A percentile compares a stretch with the other conserved stretches of the same genome.
Evolutionary conservation across 2,797 vertebrate species (phyloP).

Genomic region (Heliangelus exortis): DNA sequence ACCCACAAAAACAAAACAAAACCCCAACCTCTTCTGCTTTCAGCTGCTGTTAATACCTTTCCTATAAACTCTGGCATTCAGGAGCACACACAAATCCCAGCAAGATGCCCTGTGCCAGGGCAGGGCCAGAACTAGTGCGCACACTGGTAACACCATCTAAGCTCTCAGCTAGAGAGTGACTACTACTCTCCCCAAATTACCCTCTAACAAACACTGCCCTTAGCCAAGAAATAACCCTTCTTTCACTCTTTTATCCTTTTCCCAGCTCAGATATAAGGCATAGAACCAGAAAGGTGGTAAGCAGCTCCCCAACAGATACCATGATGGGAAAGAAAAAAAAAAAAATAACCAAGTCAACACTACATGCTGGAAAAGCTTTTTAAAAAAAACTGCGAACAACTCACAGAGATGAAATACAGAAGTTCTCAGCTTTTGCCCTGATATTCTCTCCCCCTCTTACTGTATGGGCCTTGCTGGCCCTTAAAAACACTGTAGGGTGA

Average conservation of each 20-base stretch:
- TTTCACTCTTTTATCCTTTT: neutral
- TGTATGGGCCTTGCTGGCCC: neutral
- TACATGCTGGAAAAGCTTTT: neutral
- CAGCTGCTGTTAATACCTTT: neutral
- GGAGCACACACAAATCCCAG: neutral
- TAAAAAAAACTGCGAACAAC: neutral
- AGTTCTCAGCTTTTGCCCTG: rapidly evolving
- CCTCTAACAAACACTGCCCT: neutral
- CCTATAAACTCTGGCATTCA: rapidly evolving
- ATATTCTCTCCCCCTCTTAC: rapidly evolving
- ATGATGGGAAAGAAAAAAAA: neutral
- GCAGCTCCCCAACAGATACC: neutral
- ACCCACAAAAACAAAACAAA: too few relatives aligned
- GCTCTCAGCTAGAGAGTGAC: rapidly evolving
- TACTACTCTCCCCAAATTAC: neutral
- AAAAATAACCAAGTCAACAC: neutral
- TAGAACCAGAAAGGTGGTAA: neutral
- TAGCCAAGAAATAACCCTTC: neutral
- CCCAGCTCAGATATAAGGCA: neutral
- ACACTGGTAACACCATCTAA: neutral
- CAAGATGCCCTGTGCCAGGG: neutral
- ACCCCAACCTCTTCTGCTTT: neutral
- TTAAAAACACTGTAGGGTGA: neutral
- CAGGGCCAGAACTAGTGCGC: neutral
- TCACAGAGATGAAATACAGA: neutral